Evolutionary conservation across 2,888 invertebrate genomes (phyloP), one percentile per base, ranked within the genome.

Genomic region (Mechanitis messenoides): DNA sequence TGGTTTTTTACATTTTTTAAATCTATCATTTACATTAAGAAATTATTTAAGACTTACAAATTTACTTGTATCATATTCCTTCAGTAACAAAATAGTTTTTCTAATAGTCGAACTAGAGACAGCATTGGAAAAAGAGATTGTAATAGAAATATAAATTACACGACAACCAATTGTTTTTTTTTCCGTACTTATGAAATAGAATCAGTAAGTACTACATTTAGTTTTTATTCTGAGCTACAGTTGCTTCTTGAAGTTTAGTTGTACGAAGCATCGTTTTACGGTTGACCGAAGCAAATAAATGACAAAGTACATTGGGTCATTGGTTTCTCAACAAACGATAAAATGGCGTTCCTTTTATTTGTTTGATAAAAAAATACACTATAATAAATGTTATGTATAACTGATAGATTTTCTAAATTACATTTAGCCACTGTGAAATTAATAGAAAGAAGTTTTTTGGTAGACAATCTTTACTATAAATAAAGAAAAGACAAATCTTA

Each of bases 321-420:
- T 83, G 82, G 78, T 79, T 79, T 77, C 74, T 77, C 77, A 75
- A 78, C 72, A 71, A 72, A 75, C 78, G 78, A 86, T 85, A 85
- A 85, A 84, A 85, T 84, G 85, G 84, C 83, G 66, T 61, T 67
- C 65, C 61, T 64, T 64, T 77, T 78, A 80, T 75, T 75, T 72
- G 77, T 73, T 71, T 76, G 77, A 80, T 84, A 84, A 84, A 85
- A 85, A 86, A 85, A 85, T 84, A 85, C 80, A 77, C 20, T 20
- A 20, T 20, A 76, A 75, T 75, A 80, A 76, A 77, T 81, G 78
- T 79, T 77, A 83, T 80, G 76, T 71, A 79, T 77, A 73, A 75
- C 71, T 74, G 77, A 76, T 83, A 82, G 74, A 60, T 35, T 46
- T 58, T 45, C 46, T 56, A n/a, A 56, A 53, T 53, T 38, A 42